Base-by-base conservation (phyloP, 2,113 vertebrate genomes). In the Poeciliopsis turrubarensis region DNA sequence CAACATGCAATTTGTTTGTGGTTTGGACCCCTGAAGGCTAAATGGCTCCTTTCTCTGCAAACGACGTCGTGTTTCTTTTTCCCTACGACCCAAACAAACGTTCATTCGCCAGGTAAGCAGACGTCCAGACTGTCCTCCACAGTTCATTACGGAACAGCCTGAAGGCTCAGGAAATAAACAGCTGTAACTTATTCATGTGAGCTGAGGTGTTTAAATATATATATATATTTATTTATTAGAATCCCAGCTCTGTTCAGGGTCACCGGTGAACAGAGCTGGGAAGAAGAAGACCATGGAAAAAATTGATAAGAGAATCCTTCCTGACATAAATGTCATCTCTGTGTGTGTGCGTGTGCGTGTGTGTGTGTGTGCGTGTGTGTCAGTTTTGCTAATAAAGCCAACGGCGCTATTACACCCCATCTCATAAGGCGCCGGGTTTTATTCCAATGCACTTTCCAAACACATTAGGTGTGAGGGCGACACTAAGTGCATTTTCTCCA, bases 181-280 rank as follows among this genome's bases (percentile, higher is more conserved):
- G 31, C 69, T 73, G 32, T 69, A 87, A 83, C 79, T 85, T 81
- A 88, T 84, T 87, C 62, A 79, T 86, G 76, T 70, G 76, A 87
- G 80, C 63, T 19, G 57, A 77, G 78, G 74, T 66, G 73, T 79
- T 84, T 15, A 13, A 12, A 32, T 1, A 32, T 32, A 32, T 32
- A 32, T 32, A 32, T 32, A 32, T 32, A 34, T 34, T 7, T 32
- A 32, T 32, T 7, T 30, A 54, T 25, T 54, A 80, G 81, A 83
- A 84, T 22, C 60, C 62, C 47, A 32, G 78, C 63, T 78, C 60
- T 66, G 76, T 82, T 47, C 15, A 84, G 66, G 77, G 76, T 81
- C 64, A 68, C 27, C 64, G 81, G 73, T 64, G 62, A n/a, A n/a
- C 51, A 68, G 61, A 31, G 76, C 17, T 64, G 75, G 17, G 47